Evolutionary conservation across 2,113 vertebrate species (phyloP).

Genomic region (Ictalurus punctatus): DNA sequence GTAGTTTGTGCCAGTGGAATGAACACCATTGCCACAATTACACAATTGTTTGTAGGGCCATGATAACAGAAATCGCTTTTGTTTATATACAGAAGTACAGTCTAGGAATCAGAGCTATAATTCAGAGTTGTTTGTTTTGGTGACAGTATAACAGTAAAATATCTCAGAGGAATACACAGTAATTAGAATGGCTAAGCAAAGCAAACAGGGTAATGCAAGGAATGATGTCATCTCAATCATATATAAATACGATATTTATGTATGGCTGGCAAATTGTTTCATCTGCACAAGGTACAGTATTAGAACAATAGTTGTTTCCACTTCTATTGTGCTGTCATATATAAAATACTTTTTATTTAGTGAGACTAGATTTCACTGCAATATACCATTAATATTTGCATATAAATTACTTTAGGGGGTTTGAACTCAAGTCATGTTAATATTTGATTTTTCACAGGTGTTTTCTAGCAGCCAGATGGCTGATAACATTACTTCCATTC

Average conservation of each 20-base stretch:
- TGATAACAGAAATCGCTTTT: constrained; percentile 66
- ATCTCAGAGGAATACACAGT: neutral
- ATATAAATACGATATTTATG: constrained; percentile 31
- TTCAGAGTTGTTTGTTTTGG: constrained; percentile 33
- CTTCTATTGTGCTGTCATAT: neutral
- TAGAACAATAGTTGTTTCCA: neutral
- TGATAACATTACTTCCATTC: constrained; percentile 26
- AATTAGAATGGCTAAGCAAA: neutral
- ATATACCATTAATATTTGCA: neutral
- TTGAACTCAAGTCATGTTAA: neutral
- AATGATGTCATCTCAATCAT: neutral
- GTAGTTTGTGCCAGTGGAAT: constrained; percentile 47
- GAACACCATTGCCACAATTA: constrained; percentile 58
- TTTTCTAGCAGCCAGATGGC: neutral
- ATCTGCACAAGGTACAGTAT: constrained; percentile 30
- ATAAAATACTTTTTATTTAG: neutral
- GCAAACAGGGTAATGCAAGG: neutral
- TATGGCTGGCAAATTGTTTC: neutral
- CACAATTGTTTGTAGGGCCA: constrained; percentile 59
- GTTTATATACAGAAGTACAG: constrained; percentile 65
- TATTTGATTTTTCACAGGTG: constrained; percentile 20
- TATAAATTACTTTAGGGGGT: neutral
- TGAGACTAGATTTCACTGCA: neutral
- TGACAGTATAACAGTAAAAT: constrained; percentile 50
- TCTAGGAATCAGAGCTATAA: constrained; percentile 49